Conservation (phyloP, 2,888 invertebrate genomes). For the Pelosia muscerda region DNA sequence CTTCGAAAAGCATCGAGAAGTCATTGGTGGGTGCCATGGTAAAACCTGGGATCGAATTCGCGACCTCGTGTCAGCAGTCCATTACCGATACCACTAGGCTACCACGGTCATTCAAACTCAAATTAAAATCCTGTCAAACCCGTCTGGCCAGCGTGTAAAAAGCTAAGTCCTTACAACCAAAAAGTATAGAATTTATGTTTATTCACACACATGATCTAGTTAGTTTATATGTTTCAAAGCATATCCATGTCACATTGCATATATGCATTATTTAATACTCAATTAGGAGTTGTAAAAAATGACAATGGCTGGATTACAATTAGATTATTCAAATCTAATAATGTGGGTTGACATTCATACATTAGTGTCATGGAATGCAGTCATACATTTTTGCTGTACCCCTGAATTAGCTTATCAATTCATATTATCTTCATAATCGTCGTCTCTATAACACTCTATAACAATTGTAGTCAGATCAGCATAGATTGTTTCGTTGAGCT, state of each 20-base stretch:
- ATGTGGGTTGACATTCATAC: constrained; percentile 60
- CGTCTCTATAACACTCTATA: background rate
- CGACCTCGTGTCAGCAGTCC: too few species aligned
- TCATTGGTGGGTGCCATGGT: too few species aligned
- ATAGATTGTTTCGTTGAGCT: background rate
- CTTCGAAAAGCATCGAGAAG: too few species aligned
- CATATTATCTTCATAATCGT: background rate
- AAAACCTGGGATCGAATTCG: too few species aligned
- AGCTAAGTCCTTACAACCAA: too few species aligned
- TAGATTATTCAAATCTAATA: constrained; percentile 74
- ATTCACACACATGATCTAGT: too few species aligned
- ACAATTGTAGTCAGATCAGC: background rate
- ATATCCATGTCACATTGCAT: background rate
- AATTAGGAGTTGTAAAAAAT: constrained; percentile 9
- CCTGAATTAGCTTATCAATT: constrained; percentile 33
- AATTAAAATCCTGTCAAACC: too few species aligned
- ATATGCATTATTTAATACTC: background rate
- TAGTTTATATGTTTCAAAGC: background rate
- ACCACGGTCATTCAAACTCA: too few species aligned
- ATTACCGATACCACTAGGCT: too few species aligned
- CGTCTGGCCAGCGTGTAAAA: too few species aligned
- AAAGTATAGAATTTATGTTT: too few species aligned
- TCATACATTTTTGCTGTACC: constrained; percentile 25
- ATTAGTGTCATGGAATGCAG: constrained; percentile 32
- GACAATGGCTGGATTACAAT: constrained; percentile 67